Evolutionary conservation across 2,888 invertebrate species (phyloP).

Genomic region (Ectobius pallidus): DNA sequence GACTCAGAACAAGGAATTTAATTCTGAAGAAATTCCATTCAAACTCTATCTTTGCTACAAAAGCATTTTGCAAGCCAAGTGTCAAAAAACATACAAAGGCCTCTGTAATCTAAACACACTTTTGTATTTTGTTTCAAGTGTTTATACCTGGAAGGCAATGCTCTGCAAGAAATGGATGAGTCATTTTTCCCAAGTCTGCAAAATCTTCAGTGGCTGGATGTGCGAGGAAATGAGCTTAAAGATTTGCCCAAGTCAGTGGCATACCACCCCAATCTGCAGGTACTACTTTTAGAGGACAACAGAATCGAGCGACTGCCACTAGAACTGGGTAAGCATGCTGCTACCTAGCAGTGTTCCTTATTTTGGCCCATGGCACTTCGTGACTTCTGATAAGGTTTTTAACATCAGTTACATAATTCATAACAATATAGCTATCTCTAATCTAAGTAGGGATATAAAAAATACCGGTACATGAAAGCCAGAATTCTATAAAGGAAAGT

Average conservation of each 20-base stretch:
- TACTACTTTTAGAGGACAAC: slow-evolving; percentile 69
- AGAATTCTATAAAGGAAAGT: too few species aligned
- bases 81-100: too few species aligned
- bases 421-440: too few species aligned
- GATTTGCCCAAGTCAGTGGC: slow-evolving; percentile 63
- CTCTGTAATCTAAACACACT: too few species aligned
- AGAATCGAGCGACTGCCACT: slow-evolving; percentile 61
- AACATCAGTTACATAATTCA: too few species aligned
- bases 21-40: too few species aligned
- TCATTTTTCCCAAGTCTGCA: slow-evolving; percentile 64
- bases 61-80: too few species aligned
- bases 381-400: background rate
- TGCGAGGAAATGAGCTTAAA: slow-evolving; percentile 65
- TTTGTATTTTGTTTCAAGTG: too few species aligned
- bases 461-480: too few species aligned
- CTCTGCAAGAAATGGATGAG: slow-evolving; percentile 60
- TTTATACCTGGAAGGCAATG: slow-evolving; percentile 63
- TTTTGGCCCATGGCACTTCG: background rate
- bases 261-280: slow-evolving; percentile 64
- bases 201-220: slow-evolving; percentile 67
- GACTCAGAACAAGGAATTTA: too few species aligned
- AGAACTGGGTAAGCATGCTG: slow-evolving; percentile 37
- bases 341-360: background rate
- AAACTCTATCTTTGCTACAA: too few species aligned
- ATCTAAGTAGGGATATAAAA: too few species aligned